Evolutionary conservation across 2,888 invertebrate species (phyloP).

Genomic region (Troides oblongomaculatus): DNA sequence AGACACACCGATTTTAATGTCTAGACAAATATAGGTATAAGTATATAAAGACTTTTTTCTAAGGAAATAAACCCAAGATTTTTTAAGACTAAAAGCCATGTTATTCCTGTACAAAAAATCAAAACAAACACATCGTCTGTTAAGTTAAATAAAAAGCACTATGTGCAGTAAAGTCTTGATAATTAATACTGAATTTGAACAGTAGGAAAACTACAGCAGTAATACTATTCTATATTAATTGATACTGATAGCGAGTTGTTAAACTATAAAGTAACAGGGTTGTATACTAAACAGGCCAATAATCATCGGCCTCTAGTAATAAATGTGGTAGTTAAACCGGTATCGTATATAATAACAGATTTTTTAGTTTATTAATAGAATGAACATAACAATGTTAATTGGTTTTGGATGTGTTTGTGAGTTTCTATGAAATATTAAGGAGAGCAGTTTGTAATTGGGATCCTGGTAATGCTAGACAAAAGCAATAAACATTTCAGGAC

Average conservation of each 20-base stretch:
- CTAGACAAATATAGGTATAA: no score
- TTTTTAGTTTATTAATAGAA: not conserved
- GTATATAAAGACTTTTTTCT: no score
- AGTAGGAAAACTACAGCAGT: not conserved
- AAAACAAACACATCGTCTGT: no score
- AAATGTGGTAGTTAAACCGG: not conserved
- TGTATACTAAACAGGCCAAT: not conserved
- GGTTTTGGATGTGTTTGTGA: not conserved
- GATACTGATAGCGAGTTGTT: not conserved
- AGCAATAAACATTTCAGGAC: no score
- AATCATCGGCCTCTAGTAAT: not conserved
- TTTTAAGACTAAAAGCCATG: no score
- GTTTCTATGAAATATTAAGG: no score
- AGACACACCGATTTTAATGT: no score
- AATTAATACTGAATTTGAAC: slow-evolving; percentile 2
- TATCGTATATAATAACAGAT: not conserved
- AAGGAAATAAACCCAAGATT: no score
- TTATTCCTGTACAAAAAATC: no score
- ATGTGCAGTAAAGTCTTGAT: not conserved
- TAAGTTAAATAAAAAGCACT: no score
- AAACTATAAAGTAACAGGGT: not conserved
- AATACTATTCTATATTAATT: not conserved
- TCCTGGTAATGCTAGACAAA: no score
- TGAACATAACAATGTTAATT: not conserved
- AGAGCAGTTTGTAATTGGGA: no score